Evolutionary conservation across 2,797 vertebrate genomes (phyloP).

Genomic region (Acipenser ruthenus): DNA sequence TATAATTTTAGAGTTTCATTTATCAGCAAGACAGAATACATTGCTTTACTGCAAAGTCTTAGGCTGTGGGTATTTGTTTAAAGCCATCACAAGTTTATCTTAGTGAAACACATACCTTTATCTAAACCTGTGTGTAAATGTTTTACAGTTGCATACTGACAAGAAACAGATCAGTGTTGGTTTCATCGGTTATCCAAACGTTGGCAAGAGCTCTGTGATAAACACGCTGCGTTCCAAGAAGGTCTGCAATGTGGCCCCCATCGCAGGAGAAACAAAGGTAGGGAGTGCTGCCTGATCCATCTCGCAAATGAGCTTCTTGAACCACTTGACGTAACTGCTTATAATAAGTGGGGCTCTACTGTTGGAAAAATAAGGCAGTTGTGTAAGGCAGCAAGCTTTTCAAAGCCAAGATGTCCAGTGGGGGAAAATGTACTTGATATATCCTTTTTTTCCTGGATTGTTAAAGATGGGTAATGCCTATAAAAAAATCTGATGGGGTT

Average conservation of each 20-base stretch:
- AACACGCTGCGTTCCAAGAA: conserved; percentile 94
- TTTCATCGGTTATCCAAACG: conserved; percentile 96
- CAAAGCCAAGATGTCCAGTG: too few species aligned
- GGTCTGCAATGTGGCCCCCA: conserved; percentile 92
- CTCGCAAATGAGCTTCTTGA: too few species aligned
- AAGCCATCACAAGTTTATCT: not conserved
- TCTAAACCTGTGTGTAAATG: conserved; percentile 14
- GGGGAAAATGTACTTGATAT: too few species aligned
- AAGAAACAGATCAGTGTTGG: conserved; percentile 99
- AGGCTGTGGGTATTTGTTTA: not conserved
- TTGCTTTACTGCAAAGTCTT: not conserved
- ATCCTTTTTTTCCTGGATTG: too few species aligned
- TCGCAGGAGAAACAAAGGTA: conserved; percentile 97
- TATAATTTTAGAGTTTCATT: too few species aligned
- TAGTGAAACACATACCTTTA: conserved; percentile 3
- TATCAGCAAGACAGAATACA: too few species aligned
- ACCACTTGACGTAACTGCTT: too few species aligned
- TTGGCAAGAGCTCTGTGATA: conserved; percentile 96
- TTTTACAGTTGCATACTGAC: conserved; percentile 84
- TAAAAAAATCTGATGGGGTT: too few species aligned
- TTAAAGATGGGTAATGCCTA: too few species aligned
- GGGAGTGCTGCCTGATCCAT: not conserved
- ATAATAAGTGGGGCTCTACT: too few species aligned
- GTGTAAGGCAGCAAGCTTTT: too few species aligned
- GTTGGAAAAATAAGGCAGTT: too few species aligned